Percentiles rank a stretch among this genome's conserved stretches.
Evolutionary conservation across 2,888 invertebrate species (phyloP).

Genomic region (Drosophila niveifrons): DNA sequence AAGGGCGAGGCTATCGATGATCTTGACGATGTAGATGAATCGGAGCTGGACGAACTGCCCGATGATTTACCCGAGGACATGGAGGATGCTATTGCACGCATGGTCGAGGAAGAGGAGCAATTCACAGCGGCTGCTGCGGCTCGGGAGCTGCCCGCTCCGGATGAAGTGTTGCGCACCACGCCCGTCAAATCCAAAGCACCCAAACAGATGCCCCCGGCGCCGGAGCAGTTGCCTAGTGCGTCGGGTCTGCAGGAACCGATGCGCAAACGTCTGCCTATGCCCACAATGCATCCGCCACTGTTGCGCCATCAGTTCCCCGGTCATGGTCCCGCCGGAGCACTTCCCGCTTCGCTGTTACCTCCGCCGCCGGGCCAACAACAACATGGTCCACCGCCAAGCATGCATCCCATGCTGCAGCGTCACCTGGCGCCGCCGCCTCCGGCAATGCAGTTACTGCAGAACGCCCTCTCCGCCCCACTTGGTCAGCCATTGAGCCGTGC

Average conservation of each 20-base stretch:
- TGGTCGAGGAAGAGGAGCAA: conserved; percentile 89
- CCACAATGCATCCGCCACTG: conserved; percentile 84
- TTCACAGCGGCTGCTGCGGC: conserved; percentile 87
- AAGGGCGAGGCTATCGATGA: conserved; percentile 83
- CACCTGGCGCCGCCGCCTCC: conserved; percentile 70
- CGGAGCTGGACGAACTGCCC: conserved; percentile 84
- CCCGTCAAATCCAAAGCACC: conserved; percentile 50
- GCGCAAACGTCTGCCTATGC: conserved; percentile 84
- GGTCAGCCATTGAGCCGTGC: conserved; percentile 79
- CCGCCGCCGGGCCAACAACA: conserved; percentile 54
- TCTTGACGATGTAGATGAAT: conserved; percentile 81
- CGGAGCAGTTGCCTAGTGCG: conserved; percentile 57
- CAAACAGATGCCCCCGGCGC: conserved; percentile 44
- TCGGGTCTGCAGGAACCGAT: conserved; percentile 85
- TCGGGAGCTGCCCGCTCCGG: conserved; percentile 86
- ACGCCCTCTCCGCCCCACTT: conserved; percentile 83
- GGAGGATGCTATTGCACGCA: conserved; percentile 86
- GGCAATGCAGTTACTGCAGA: conserved; percentile 81
- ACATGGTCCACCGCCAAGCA: conserved; percentile 46
- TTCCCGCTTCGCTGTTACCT: conserved; percentile 66
- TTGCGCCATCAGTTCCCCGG: conserved; percentile 81
- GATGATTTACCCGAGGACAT: conserved; percentile 86
- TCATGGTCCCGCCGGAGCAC: conserved; percentile 36
- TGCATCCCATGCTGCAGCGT: conserved; percentile 80
- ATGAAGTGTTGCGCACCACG: conserved; percentile 77